Conservation (phyloP, 2,113 vertebrate genomes). For the Mugil cephalus region DNA sequence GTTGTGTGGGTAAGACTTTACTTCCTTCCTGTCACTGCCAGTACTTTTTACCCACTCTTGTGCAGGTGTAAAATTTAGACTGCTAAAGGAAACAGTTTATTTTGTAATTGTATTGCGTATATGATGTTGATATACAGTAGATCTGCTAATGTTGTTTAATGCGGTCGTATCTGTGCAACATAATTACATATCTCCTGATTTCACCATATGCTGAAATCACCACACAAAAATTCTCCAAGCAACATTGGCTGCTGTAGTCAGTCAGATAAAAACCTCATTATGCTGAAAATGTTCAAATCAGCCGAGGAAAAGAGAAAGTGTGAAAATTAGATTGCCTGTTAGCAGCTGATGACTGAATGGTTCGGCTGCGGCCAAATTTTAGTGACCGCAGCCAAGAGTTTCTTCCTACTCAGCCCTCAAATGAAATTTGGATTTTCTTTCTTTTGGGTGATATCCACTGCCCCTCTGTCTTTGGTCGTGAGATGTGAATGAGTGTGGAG, state of each 20-base stretch:
- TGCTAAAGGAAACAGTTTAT: too few species aligned
- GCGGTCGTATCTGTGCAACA: not conserved
- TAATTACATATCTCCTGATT: not conserved
- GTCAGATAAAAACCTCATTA: not conserved
- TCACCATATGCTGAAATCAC: constrained; percentile 5
- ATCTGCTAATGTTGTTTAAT: not conserved
- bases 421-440: not conserved
- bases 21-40: constrained; percentile 10
- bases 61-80: not conserved
- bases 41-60: not conserved
- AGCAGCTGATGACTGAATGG: not conserved
- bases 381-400: not conserved
- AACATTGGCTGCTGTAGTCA: not conserved
- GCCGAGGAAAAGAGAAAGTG: not conserved
- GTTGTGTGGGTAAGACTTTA: constrained; percentile 76
- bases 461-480: constrained; percentile 3
- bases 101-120: too few species aligned
- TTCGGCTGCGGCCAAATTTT: not conserved
- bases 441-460: not conserved
- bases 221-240: not conserved
- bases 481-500: constrained; percentile 86
- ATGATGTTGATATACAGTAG: too few species aligned
- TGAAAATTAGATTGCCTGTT: not conserved
- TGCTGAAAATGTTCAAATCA: not conserved
- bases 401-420: not conserved